Evolutionary conservation across 2,888 invertebrate genomes (phyloP).

Genomic region (Pammene fasciana): DNA sequence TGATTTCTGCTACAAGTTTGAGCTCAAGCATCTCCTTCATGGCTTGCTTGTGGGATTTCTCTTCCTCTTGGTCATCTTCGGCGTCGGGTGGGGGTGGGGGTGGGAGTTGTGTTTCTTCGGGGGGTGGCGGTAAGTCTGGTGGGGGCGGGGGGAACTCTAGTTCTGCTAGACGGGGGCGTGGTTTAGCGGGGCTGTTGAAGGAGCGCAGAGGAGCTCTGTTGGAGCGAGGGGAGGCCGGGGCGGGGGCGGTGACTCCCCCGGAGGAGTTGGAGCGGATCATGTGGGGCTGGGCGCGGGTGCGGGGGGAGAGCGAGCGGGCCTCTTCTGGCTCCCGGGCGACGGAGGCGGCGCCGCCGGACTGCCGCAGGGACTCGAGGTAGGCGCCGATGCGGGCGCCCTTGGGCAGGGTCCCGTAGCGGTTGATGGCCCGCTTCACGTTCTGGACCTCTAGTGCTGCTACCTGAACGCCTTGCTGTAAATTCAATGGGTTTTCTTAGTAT

Average conservation of each 20-base stretch:
- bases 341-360: constrained; percentile 59
- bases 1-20: constrained; percentile 92
- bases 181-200: constrained; percentile 88
- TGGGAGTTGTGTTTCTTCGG: constrained; percentile 83
- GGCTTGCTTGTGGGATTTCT: constrained; percentile 69
- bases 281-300: constrained; percentile 88
- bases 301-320: constrained; percentile 85
- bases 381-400: constrained; percentile 98
- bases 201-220: constrained; percentile 56
- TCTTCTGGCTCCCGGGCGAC: constrained; percentile 69
- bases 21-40: constrained; percentile 93
- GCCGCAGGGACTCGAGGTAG: constrained; percentile 95
- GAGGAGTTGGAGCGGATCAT: constrained; percentile 96
- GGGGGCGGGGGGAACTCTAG: constrained; percentile 95
- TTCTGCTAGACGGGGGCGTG: constrained; percentile 90
- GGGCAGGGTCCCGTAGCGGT: constrained; percentile 97
- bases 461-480: constrained; percentile 84
- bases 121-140: constrained; percentile 90
- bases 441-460: constrained; percentile 97
- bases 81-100: constrained; percentile 79
- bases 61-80: constrained; percentile 62
- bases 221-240: constrained; percentile 73
- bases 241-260: constrained; percentile 88
- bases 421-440: constrained; percentile 97
- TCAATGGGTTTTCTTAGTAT: background rate